Percentiles rank a stretch among this genome's conserved stretches.
phyloP scores from a whole-genome alignment of 2,888 invertebrate species.

The Dicyrtoma fusca region DNA sequence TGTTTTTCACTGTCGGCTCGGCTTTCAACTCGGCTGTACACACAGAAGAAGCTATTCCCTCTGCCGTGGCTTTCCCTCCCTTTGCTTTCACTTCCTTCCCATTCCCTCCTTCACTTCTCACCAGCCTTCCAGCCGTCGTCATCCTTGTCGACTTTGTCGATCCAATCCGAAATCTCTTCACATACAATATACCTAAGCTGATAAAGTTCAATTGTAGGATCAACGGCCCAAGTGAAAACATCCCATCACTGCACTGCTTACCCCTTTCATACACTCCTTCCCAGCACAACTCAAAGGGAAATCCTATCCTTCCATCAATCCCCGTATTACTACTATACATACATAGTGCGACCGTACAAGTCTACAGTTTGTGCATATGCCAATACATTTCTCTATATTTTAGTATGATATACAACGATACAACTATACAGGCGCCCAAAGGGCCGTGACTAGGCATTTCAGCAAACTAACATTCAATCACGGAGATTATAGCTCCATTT shows the following conservation, averaged over 20 bases:
- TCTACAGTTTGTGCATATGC: too few relatives aligned
- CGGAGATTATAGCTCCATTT: too few relatives aligned
- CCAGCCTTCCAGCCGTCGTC: not conserved
- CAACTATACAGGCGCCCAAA: too few relatives aligned
- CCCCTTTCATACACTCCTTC: too few relatives aligned
- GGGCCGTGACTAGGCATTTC: too few relatives aligned
- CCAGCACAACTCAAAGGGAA: not conserved
- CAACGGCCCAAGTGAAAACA: slow-evolving; percentile 26
- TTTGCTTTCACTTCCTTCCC: not conserved
- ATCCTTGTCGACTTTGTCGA: slow-evolving; percentile 21
- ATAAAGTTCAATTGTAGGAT: slow-evolving; percentile 40
- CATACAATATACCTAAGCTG: slow-evolving; percentile 29
- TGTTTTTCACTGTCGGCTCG: not conserved
- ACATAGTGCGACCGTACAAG: too few relatives aligned
- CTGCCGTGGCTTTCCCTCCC: not conserved
- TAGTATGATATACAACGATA: too few relatives aligned
- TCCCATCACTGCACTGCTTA: slow-evolving; percentile 4
- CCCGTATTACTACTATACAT: too few relatives aligned
- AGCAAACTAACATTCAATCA: too few relatives aligned
- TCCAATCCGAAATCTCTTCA: slow-evolving; percentile 32
- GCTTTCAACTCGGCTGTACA: too few relatives aligned
- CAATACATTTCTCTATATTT: too few relatives aligned
- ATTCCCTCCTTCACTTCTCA: not conserved
- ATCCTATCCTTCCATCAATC: not conserved
- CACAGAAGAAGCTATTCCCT: too few relatives aligned